phyloP scores from a whole-genome alignment of 2,888 invertebrate genomes.

The Halictus quadricinctus region DNA sequence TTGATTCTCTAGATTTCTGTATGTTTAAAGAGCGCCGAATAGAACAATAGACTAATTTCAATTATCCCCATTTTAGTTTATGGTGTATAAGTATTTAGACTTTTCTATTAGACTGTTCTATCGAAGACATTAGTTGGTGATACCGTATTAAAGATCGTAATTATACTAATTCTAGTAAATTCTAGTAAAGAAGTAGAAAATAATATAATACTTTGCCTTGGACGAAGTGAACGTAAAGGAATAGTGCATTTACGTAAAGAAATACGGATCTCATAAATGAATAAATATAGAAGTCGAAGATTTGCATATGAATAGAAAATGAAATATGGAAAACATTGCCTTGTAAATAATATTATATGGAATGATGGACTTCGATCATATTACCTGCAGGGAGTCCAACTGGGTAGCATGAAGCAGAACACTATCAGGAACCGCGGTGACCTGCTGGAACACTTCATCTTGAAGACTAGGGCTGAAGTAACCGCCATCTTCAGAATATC shows the following conservation, averaged over 20 bases:
- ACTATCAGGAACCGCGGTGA: slow-evolving; percentile 85
- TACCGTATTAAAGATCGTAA: not conserved
- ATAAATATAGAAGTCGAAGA: not conserved
- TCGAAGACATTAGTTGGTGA: not conserved
- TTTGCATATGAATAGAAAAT: not conserved
- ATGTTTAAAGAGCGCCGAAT: not conserved
- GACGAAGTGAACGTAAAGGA: not conserved
- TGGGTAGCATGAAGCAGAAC: slow-evolving; percentile 88
- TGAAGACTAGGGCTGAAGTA: slow-evolving; percentile 83
- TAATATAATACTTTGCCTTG: not conserved
- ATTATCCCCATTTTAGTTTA: too few relatives aligned
- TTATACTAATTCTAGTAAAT: too few relatives aligned
- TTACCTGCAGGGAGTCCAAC: slow-evolving; percentile 82
- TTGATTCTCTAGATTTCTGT: not conserved
- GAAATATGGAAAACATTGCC: too few relatives aligned
- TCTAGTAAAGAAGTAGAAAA: not conserved
- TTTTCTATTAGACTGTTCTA: too few relatives aligned
- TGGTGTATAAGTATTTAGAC: too few relatives aligned
- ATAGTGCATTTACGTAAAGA: not conserved
- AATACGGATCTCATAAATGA: not conserved
- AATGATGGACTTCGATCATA: not conserved
- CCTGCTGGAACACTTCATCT: slow-evolving; percentile 90
- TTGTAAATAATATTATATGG: not conserved
- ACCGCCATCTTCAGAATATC: slow-evolving; percentile 81
- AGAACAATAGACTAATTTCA: too few relatives aligned